Evolutionary conservation across 2,113 vertebrate species (phyloP), one percentile per base, ranked within the genome.

Genomic region (Forbesichthys agassizii): DNA sequence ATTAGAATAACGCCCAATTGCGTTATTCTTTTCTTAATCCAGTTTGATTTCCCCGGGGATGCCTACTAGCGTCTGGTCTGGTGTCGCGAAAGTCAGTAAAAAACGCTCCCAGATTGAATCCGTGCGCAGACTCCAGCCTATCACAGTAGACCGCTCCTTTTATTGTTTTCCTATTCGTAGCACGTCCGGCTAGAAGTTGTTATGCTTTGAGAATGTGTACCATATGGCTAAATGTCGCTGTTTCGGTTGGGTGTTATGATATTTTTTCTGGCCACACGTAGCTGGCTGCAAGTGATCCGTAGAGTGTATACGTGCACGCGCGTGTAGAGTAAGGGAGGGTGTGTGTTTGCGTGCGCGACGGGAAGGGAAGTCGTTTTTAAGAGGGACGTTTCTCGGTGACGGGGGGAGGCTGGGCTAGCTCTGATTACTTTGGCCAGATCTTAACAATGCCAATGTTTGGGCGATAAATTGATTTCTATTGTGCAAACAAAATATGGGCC

Each of bases 331-430:
- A 53, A 6, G 13, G 5, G 11, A 12, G 36, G 4, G 36, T 42
- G 4, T 42, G 7, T 42, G 36, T 42, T 68, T 66, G 52, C 48
- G 61, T 54, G 42, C 4, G 58, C 20, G 16, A 16, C 16, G 16
- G 16, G 75, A 67, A 74, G 79, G 85, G 82, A 85, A 83, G 88
- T 82, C 64, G 7, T 74, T 63, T 78, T 64, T 49, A 57, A 27
- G 73, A 78, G 80, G 78, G 80, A 71, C 78, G 73, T 3, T 74
- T 82, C 76, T 77, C 74, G 33, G 66, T 82, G 85, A 82, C 80
- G 78, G 73, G 79, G 49, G 66, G 58, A 85, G 66, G 69, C 72
- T 75, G 86, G 80, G 68, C 75, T 70, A 74, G 51, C 54, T 11
- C 52, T 4, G 4, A 8, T 13, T 13, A 5, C 52, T 13, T 11